These are phyloP conservation scores for Plestiodon gilberti DNA, from an alignment of 2,113 vertebrate species.

Conservation along the genomic window DNA sequence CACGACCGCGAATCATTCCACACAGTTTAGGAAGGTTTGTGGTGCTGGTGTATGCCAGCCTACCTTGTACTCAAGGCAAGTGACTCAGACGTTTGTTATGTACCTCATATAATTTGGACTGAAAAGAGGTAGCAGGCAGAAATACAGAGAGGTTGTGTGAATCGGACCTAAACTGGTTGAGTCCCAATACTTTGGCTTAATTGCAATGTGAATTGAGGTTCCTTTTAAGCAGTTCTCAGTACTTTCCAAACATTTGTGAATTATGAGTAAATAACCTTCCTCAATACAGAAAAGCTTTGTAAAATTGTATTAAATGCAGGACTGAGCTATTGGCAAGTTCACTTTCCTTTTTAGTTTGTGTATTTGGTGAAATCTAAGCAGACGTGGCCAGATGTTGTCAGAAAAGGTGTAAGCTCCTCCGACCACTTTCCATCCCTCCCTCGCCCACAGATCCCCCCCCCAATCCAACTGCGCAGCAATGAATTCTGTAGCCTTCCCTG, in stretches of 20 bases:
- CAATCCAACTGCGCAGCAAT: background rate
- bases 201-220: too few species aligned
- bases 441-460: background rate
- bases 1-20: too few species aligned
- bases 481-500: background rate
- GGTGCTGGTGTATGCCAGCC: background rate
- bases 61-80: background rate
- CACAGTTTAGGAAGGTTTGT: background rate
- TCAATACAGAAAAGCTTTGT: background rate
- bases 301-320: background rate
- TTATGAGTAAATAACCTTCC: background rate
- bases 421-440: background rate
- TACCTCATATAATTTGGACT: rapidly evolving
- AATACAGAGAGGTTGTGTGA: background rate
- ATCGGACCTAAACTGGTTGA: background rate
- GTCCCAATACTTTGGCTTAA: background rate
- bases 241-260: background rate
- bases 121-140: too few species aligned
- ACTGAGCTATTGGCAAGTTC: background rate
- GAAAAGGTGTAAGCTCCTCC: background rate
- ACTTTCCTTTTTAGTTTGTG: background rate
- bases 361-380: background rate
- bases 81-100: background rate
- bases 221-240: background rate
- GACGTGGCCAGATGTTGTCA: background rate